These are phyloP conservation scores for Halcyon badia DNA, from an alignment of 2,797 vertebrate species.

Conservation along the genomic window DNA sequence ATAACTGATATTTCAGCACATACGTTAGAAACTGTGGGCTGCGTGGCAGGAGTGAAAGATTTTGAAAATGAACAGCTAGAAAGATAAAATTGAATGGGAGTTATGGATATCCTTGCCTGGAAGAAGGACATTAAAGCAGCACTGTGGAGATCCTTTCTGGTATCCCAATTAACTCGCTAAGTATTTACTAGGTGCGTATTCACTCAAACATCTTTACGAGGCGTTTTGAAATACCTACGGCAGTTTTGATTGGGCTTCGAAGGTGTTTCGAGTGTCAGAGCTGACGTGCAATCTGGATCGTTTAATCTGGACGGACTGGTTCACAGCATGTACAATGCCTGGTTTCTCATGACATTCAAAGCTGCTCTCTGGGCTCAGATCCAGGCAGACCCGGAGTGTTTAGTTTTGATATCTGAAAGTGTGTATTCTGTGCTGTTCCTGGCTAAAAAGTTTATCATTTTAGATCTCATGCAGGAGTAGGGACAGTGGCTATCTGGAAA, in stretches of 20 bases:
- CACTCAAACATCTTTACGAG: background rate
- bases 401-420: background rate
- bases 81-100: background rate
- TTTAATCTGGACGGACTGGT: background rate
- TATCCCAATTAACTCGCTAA: background rate
- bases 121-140: background rate
- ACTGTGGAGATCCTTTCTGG: background rate
- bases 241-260: background rate
- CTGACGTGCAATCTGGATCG: background rate
- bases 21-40: background rate
- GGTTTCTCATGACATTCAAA: background rate
- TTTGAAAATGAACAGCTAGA: background rate
- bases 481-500: background rate
- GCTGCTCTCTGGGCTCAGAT: background rate
- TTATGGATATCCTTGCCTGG: background rate
- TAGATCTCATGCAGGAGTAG: background rate
- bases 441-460: background rate
- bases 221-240: background rate
- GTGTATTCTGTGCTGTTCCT: background rate
- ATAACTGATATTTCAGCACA: slow-evolving; percentile 6
- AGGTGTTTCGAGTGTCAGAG: background rate
- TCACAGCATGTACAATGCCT: background rate
- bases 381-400: background rate
- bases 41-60: background rate
- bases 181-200: slow-evolving; percentile 1